Base-by-base conservation (phyloP, 1,140 invertebrate species). In the Euschistus heros region DNA sequence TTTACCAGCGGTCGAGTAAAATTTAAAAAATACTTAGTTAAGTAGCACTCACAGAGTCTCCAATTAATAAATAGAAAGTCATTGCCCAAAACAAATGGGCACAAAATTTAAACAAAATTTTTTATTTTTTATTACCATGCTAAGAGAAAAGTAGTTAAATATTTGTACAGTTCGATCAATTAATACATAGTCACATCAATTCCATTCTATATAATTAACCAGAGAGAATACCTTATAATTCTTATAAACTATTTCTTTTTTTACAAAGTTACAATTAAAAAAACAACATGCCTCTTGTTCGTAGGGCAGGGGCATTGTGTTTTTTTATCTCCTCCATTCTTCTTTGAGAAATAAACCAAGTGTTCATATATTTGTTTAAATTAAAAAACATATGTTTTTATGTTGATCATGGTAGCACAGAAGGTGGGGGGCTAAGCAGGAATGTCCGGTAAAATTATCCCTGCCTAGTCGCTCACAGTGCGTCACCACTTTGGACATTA, bases 401-500 rank as follows among this genome's bases (percentile, higher is more conserved):
- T 22, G 13, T 18, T 30, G 42, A 47, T 26, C 20, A 10, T 4
- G 24, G 22, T 46, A 63, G 17, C n/a, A 13, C n/a, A 22, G 52
- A 8, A 5, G 52, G 52, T 57, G 64, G 55, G 37, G 54, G 52
- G 37, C 37, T 65, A 26, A 22, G 54, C 52, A 46, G 46, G 44
- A 22, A 64, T 14, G 8, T 5, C 22, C 46, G 52, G 17, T 22
- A 50, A 30, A 50, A 0, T 3, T 7, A 27, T 65, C 64, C 42
- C 54, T 65, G 44, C 27, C 42, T 65, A 65, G 55, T 20, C 64
- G 8, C 30, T 44, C 64, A 65, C 64, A 37, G 54, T 20, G 17
- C 37, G 1, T 22, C 46, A 46, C 62, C 46, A 24, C 20, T 14
- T 26, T 26, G 22, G 59, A 76, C 73, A 79, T 80, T 80, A 80